Base-by-base conservation (phyloP, 2,113 vertebrate species). In the Chaetodon trifascialis region DNA sequence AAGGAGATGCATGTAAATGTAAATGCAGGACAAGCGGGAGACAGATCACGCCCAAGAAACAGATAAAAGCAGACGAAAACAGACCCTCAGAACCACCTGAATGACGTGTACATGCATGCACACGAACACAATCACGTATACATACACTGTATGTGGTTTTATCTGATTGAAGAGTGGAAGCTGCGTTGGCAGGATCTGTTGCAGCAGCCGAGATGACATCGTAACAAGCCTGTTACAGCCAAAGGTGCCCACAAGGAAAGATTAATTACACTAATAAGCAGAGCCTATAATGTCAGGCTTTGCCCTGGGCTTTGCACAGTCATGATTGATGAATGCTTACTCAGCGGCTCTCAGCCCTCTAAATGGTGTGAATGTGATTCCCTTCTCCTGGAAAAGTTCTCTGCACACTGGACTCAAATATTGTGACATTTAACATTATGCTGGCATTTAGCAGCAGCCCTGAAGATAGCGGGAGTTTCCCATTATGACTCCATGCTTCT, bases 391-490 rank as follows among this genome's bases (percentile, higher is more conserved):
- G 1, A 42, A 2, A 71, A 38, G 36, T 60, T 66, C 4, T 38
- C 55, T 55, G 10, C 44, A 4, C 17, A 12, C 30, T 44, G 7
- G 23, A 38, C 40, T 68, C 16, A 51, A 64, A 78, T 11, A 38
- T 16, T 54, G 38, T 60, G 70, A 79, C 60, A 68, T 76, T 72
- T 74, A 56, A 51, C 49, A 36, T 46, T 9, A 4, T 47, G 67
- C 15, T 70, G 56, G 46, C 73, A 56, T 78, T 73, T 46, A 76
- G 71, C 70, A 54, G 79, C 19, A 5, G 56, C 14, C 7, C 49
- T 30, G 2, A 0, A 19, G 64, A 54, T 11, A 2, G 9, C 1
- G 4, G 25, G 25, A 59, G 51, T 58, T 9, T 64, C 34, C 12
- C 30, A 11, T 21, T n/a, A 9, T 42, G 34, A 0, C 3, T 4